A percentile compares a stretch with the other conserved stretches of the same genome.
Evolutionary conservation across 2,888 invertebrate genomes (phyloP).

Genomic region (Drosophila meridiana): DNA sequence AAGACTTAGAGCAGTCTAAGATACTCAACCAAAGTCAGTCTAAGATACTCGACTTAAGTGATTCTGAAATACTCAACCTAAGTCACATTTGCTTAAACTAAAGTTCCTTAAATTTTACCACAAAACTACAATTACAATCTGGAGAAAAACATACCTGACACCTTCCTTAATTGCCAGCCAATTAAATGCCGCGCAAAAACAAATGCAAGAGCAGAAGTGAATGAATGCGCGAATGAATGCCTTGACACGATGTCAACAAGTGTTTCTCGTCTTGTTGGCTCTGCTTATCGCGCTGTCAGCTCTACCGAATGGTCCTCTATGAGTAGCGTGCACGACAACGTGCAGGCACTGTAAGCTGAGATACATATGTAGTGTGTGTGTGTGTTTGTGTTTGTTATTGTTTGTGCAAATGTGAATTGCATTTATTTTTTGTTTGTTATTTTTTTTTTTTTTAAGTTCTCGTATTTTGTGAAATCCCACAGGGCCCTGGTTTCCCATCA

Average conservation of each 20-base stretch:
- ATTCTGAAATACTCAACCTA: background rate
- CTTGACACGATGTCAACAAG: conserved; percentile 23
- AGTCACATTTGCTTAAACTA: background rate
- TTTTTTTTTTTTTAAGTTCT: conserved; percentile 7
- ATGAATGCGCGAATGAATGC: conserved; percentile 15
- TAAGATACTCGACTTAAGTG: background rate
- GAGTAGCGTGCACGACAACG: conserved; percentile 34
- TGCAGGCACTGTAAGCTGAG: conserved; percentile 20
- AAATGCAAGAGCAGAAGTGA: background rate
- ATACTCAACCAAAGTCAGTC: too few species aligned
- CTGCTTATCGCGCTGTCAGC: conserved; percentile 23
- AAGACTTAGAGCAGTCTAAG: too few species aligned
- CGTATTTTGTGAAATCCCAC: conserved; percentile 21
- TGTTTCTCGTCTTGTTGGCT: background rate
- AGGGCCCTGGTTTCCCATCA: conserved; percentile 16
- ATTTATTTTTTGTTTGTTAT: background rate
- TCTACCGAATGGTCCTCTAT: conserved; percentile 4
- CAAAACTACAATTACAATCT: background rate
- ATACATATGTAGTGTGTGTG: background rate
- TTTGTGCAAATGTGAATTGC: conserved; percentile 4
- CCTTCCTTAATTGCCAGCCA: background rate
- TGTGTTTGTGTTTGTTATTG: conserved; percentile 11
- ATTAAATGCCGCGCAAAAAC: background rate
- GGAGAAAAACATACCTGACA: background rate
- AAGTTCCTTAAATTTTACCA: background rate